Conservation (phyloP, 2,888 invertebrate genomes). For the Drosophila quinaria region DNA sequence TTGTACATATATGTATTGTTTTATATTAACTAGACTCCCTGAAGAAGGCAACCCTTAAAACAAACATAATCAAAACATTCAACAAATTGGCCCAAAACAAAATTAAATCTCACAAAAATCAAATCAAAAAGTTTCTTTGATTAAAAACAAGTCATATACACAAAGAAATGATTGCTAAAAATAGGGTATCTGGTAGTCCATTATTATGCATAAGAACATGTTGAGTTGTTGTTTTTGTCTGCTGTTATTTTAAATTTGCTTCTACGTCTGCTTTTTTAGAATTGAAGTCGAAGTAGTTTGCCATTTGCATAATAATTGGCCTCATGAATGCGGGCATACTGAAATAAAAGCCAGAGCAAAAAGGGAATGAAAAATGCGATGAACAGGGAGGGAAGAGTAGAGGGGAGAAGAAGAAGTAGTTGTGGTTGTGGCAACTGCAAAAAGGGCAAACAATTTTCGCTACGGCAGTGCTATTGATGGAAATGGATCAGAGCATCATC, state of each 20-base stretch:
- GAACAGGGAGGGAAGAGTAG: background rate
- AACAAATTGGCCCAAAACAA: no score
- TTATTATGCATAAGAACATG: background rate
- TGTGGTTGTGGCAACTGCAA: constrained; percentile 19
- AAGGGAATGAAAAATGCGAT: constrained; percentile 4
- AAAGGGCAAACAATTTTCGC: constrained; percentile 55
- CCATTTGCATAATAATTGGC: constrained; percentile 82
- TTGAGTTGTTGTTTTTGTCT: constrained; percentile 19
- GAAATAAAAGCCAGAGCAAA: constrained; percentile 1
- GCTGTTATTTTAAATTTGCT: constrained; percentile 62
- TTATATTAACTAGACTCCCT: no score
- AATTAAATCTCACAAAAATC: no score
- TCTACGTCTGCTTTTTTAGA: constrained; percentile 56
- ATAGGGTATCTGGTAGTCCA: constrained; percentile 15
- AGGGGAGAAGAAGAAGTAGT: background rate
- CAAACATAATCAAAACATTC: no score
- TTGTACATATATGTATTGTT: no score
- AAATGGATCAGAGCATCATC: constrained; percentile 54
- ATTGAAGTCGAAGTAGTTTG: constrained; percentile 55
- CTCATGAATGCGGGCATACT: constrained; percentile 49
- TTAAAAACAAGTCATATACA: no score
- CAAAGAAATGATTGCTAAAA: no score
- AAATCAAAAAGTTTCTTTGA: no score
- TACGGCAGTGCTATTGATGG: constrained; percentile 40
- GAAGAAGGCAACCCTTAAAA: no score